Conservation (phyloP, 2,797 vertebrate genomes). For the Sardinella longiceps region DNA sequence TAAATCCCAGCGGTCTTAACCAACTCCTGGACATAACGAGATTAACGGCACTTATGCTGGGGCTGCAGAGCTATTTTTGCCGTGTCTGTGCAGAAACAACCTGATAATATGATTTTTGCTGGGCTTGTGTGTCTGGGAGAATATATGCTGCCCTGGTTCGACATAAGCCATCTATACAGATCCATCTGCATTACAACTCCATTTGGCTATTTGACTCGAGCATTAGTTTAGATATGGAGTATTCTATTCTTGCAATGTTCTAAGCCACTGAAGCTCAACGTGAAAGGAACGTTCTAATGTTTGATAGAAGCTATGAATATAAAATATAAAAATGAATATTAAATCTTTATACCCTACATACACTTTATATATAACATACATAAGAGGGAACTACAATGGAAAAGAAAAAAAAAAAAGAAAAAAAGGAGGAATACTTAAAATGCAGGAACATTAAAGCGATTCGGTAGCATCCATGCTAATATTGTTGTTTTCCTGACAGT, state of each 20-base stretch:
- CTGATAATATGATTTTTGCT: not conserved
- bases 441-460: not conserved
- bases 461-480: not conserved
- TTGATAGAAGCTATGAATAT: not conserved
- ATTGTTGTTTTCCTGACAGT: not conserved
- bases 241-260: not conserved
- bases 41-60: not conserved
- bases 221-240: not conserved
- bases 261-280: not conserved
- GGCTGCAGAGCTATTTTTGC: not conserved
- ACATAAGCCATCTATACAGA: not conserved
- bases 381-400: too few species aligned
- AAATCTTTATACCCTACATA: too few species aligned
- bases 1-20: constrained; percentile 1
- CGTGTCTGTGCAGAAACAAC: not conserved
- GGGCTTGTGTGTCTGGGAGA: not conserved
- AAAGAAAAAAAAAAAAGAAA: not conserved
- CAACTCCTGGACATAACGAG: constrained; percentile 1
- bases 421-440: not conserved
- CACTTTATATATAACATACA: too few species aligned
- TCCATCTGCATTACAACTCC: not conserved
- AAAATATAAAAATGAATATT: not conserved
- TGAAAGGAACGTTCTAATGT: not conserved
- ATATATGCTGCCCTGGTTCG: not conserved
- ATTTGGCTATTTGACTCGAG: not conserved